Evolutionary conservation across 1,140 invertebrate species (phyloP).

Genomic region (Trichomalopsis sarcophagae): DNA sequence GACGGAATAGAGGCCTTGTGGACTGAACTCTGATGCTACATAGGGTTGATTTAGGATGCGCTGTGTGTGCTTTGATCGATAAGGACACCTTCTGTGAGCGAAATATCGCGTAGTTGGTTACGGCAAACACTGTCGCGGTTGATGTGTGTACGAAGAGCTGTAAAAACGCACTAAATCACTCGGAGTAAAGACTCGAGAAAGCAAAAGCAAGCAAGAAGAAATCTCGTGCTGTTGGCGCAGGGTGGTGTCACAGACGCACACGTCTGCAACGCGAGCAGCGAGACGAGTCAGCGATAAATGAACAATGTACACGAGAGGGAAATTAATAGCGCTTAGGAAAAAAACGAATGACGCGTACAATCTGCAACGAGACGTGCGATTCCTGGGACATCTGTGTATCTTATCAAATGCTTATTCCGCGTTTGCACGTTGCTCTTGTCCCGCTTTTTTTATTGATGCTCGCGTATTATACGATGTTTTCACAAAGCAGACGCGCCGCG

Average conservation of each 20-base stretch:
- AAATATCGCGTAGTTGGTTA: no score
- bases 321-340: neutral
- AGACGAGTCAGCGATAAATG: no score
- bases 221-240: neutral
- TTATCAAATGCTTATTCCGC: conserved; percentile 18
- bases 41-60: no score
- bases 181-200: neutral
- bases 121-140: no score
- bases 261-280: no score
- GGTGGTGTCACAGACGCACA: no score
- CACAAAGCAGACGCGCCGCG: neutral
- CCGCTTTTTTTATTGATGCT: conserved; percentile 21
- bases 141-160: no score
- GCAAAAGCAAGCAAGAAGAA: neutral
- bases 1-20: neutral
- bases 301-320: neutral
- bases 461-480: conserved; percentile 10
- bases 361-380: neutral
- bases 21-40: no score
- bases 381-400: neutral
- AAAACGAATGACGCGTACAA: neutral
- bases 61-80: no score
- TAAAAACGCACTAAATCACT: no score
- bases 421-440: neutral
- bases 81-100: no score